Evolutionary conservation across 2,113 vertebrate genomes (phyloP), one percentile per base, ranked within the genome.

Genomic region (Ia io): DNA sequence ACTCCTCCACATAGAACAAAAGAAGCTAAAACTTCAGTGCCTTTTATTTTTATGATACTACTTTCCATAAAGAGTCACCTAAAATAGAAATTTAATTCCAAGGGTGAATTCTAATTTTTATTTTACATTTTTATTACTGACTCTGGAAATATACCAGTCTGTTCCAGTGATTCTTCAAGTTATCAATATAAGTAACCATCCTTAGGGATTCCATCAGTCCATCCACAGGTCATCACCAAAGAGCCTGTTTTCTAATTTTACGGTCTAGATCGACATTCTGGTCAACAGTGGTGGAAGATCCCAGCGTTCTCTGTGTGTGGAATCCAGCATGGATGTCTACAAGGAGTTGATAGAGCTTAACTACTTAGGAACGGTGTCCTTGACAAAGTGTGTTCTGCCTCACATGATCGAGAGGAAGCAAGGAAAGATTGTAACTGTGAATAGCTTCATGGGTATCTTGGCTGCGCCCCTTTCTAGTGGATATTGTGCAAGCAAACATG

Each of bases 401-500:
- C 98, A 99, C 97, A 99, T 99, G 99, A 98, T 98, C 0, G 97
- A 98, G 91, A 99, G 97, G 90, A 99, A 98, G 40, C 98, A 76
- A 25, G 99, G 99, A 1, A 98, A 98, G 97, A 98, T 99, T 53
- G 98, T 99, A 37, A 99, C 98, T 0, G 97, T 99, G 80, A 99
- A 99, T 98, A 99, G 99, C 4, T 30, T 99, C 2, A 96, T 97
- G 44, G 99, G 99, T 28, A 77, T 99, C 23, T 94, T 97, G 8
- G 98, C 98, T 51, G 98, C 95, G 0, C 99, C 99, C 0, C 98
- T 99, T 83, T 97, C 98, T 84, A 98, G 98, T 0, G 99, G 99
- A 25, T 99, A 99, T 92, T 98, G 98, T 56, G 99, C 99, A 94
- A 99, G 99, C 98, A 99, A 99, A 96, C 99, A 99, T 28, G 99